Evolutionary conservation across 2,888 invertebrate genomes (phyloP), one percentile per base, ranked within the genome.

Genomic region (Petrolisthes cinctipes): DNA sequence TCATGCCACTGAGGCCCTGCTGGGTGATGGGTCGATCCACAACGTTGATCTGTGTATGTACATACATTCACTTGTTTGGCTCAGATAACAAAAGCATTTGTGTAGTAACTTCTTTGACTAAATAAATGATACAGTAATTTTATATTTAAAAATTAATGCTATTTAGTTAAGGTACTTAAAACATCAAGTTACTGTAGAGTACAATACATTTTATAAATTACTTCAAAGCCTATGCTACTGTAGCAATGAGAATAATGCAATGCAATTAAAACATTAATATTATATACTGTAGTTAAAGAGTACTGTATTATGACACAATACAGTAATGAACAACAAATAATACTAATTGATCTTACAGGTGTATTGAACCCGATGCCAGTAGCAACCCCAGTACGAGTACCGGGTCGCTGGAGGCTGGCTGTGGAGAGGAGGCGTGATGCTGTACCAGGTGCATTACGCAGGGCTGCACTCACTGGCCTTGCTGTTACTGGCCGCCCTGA

Each of bases 21-120:
- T 96, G 96, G 1, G 97, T 97, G 91, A 96, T 95, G 17, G 96
- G 96, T 87, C 97, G 94, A 91, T 96, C 96, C 81, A 95, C 94
- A 92, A 95, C 93, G 85, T 92, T 92, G 53, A 92, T 92, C 92
- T 92, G 83, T 23, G 83, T 79, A 75, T n/a, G n/a, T n/a, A 57
- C 53, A n/a, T 54, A 53, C 37, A 37, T 37, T 37, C 37, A 37
- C 37, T 37, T 37, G 37, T 37, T 37, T 37, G 37, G 37, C 51
- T 17, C 53, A 57, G 54, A 6, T 53, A n/a, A 57, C 11, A 6
- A 14, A 9, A 80, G 17, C 56, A 11, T 56, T 80, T 9, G 73
- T 73, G 73, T 56, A 11, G 56, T 23, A 57, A 11, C 53, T 5
- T 1, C 6, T 51, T n/a, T 78, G 6, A 78, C 78, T 75, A 14